These are phyloP conservation scores for Cantharis rustica DNA, from an alignment of 2,888 invertebrate species.

Conservation along the genomic window DNA sequence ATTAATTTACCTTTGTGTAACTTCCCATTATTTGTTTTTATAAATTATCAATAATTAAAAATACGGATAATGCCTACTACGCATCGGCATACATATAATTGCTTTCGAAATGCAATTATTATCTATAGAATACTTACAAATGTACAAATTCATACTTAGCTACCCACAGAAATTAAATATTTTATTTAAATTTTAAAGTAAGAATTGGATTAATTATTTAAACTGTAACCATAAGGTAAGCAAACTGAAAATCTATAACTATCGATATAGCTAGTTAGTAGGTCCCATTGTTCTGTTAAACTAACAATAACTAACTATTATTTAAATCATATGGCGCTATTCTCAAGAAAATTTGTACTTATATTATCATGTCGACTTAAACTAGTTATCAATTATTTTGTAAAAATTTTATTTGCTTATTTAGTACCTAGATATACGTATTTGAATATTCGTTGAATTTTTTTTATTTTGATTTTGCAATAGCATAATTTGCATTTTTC, in stretches of 20 bases:
- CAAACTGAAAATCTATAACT: not conserved
- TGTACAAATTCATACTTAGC: not conserved
- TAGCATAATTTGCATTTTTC: no score
- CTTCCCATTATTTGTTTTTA: constrained; percentile 27
- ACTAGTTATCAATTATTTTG: not conserved
- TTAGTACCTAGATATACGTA: no score
- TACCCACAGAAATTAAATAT: not conserved
- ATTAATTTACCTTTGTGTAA: constrained; percentile 27
- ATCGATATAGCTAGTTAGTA: not conserved
- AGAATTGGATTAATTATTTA: constrained; percentile 19
- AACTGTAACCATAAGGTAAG: constrained; percentile 2
- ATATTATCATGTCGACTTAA: not conserved
- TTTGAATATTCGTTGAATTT: no score
- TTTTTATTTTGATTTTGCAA: no score
- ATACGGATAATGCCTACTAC: constrained; percentile 6
- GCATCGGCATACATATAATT: constrained; percentile 1
- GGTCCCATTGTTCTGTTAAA: not conserved
- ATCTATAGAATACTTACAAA: not conserved
- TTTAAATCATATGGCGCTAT: constrained; percentile 7
- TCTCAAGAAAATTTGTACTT: not conserved
- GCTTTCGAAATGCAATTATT: not conserved
- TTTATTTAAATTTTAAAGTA: not conserved
- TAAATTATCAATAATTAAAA: constrained; percentile 24
- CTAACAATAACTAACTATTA: constrained; percentile 2
- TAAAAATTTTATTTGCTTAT: not conserved